These are phyloP conservation scores for Ornithoptera alexandrae DNA, from an alignment of 2,888 invertebrate species.

Conservation along the genomic window DNA sequence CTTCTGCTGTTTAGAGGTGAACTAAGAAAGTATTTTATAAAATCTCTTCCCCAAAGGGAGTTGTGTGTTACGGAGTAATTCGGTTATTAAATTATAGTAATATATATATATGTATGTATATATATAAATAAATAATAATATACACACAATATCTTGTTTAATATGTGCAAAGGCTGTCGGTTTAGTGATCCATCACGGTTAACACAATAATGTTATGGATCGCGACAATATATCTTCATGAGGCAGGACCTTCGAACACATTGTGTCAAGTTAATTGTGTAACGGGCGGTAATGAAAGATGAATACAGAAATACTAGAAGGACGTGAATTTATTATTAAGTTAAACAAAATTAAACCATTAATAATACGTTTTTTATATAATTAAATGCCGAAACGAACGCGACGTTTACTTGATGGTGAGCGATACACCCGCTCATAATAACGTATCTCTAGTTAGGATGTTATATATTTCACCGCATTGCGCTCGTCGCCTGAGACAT, in stretches of 20 bases:
- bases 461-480: no score
- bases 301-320: not conserved
- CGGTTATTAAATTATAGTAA: no score
- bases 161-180: not conserved
- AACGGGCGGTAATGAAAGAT: not conserved
- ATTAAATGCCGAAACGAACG: no score
- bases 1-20: no score
- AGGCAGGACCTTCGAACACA: not conserved
- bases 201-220: constrained; percentile 8
- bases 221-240: constrained; percentile 10
- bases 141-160: not conserved
- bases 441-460: no score
- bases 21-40: no score
- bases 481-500: no score
- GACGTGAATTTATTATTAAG: not conserved
- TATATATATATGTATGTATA: no score
- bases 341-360: not conserved
- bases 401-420: no score
- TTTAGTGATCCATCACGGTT: constrained; percentile 7
- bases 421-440: no score
- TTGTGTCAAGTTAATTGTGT: not conserved
- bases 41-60: no score
- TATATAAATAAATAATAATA: not conserved
- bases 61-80: no score
- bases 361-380: not conserved